Evolutionary conservation across 1,140 invertebrate species (phyloP).

Genomic region (Cardiocondyla obscurior): DNA sequence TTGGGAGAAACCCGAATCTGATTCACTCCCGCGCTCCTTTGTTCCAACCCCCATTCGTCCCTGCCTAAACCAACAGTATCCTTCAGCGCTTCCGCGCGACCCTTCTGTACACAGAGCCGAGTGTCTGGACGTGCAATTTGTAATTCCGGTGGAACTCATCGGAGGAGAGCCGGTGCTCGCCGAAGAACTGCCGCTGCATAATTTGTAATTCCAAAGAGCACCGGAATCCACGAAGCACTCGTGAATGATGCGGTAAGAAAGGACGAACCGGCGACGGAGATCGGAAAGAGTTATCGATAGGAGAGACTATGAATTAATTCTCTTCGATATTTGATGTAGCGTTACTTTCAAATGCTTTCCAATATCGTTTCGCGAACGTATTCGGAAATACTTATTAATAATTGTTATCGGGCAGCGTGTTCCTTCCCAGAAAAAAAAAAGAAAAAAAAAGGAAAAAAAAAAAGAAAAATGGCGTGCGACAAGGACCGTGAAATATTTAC

Average conservation of each 20-base stretch:
- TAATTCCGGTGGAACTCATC: slow-evolving; percentile 70
- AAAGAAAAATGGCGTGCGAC: not conserved
- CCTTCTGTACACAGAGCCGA: slow-evolving; percentile 42
- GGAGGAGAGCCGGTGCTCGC: not conserved
- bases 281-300: not conserved
- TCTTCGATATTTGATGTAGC: not conserved
- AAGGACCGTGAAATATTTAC: slow-evolving; percentile 1
- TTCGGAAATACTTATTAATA: slow-evolving; percentile 2
- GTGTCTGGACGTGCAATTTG: slow-evolving; percentile 69
- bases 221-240: slow-evolving; percentile 39
- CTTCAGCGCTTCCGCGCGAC: slow-evolving; percentile 11
- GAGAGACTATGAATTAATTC: not conserved
- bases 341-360: not conserved
- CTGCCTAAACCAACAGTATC: slow-evolving; percentile 68
- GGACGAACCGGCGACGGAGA: not conserved
- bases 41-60: slow-evolving; percentile 60
- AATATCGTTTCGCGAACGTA: not conserved
- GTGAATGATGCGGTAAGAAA: slow-evolving; percentile 17
- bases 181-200: slow-evolving; percentile 65
- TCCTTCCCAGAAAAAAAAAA: not conserved
- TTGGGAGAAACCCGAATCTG: slow-evolving; percentile 61
- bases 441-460: not conserved
- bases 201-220: slow-evolving; percentile 70
- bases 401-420: not conserved
- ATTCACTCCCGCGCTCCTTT: slow-evolving; percentile 60